Evolutionary conservation across 2,888 invertebrate genomes (phyloP), one percentile per base, ranked within the genome.

Genomic region (Fragum whitleyi): DNA sequence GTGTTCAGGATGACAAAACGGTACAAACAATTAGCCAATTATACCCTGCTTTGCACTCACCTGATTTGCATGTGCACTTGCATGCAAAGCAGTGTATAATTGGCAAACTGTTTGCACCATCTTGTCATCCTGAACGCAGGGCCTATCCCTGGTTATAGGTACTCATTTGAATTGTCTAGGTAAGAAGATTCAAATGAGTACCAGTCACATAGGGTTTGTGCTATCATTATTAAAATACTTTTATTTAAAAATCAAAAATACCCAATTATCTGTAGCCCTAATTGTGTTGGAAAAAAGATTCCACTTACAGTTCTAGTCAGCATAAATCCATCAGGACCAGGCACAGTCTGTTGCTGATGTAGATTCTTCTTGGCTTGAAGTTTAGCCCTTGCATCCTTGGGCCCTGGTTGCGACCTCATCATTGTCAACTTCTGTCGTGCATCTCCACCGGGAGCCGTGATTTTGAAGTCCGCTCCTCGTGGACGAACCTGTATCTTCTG

Each of bases 341-440:
- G 29, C 26, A 16, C 72, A 42, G 16, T 32, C 21, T 36, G 39
- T 26, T 32, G 55, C 19, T 53, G 61, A 9, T 14, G 19, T 39
- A 73, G 75, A 21, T 72, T 68, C 59, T 83, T 79, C 61, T 83
- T 80, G n/a, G 77, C 81, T 61, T 84, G 81, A 29, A 83, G 71
- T 57, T 86, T 84, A n/a, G 75, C 87, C 16, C 90, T 80, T n/a
- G 89, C 90, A 87, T 90, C 90, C 77, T 85, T 79, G 11, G 81
- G 85, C 47, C 72, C 72, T 42, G 62, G 1, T 57, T 86, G 79
- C 23, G 81, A 74, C 9, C 86, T 51, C 14, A 79, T 81, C 53
- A 61, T 78, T 14, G 70, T 75, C 53, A 87, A 62, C 29, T 83
- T 86, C 61, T 83, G 77, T 59, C 87, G 68, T 0, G 88, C 86